Evolutionary conservation across 2,113 vertebrate species (phyloP).

Genomic region (Pogona vitticeps): DNA sequence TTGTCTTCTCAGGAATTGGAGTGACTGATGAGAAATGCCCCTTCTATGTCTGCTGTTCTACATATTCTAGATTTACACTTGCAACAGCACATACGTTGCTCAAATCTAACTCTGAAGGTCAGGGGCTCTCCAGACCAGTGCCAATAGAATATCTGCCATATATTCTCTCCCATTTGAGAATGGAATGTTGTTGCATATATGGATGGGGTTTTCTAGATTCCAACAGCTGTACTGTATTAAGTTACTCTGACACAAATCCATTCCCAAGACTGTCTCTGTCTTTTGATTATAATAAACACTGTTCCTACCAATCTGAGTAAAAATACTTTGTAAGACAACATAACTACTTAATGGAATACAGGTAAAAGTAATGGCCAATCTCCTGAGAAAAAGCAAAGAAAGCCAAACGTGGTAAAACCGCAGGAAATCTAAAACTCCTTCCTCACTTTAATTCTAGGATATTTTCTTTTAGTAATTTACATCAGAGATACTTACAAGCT

Average conservation of each 20-base stretch:
- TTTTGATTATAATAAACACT: background rate
- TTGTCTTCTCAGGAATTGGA: background rate
- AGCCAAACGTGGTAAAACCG: background rate
- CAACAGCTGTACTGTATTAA: background rate
- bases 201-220: background rate
- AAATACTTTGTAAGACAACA: slow-evolving; percentile 8
- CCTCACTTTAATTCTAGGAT: slow-evolving; percentile 5
- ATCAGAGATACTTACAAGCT: background rate
- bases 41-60: background rate
- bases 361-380: background rate
- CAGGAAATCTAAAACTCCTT: background rate
- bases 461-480: slow-evolving; percentile 40
- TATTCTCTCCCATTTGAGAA: background rate
- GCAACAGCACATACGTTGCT: background rate
- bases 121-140: background rate
- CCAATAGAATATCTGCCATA: background rate
- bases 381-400: slow-evolving; percentile 7
- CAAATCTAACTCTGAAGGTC: background rate
- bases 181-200: background rate
- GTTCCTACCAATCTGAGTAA: background rate
- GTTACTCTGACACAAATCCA: too few relatives aligned
- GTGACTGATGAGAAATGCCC: background rate
- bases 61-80: background rate
- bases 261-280: background rate
- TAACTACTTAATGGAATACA: background rate